Evolutionary conservation across 2,113 vertebrate genomes (phyloP).

Genomic region (Orientallactaga bullata): DNA sequence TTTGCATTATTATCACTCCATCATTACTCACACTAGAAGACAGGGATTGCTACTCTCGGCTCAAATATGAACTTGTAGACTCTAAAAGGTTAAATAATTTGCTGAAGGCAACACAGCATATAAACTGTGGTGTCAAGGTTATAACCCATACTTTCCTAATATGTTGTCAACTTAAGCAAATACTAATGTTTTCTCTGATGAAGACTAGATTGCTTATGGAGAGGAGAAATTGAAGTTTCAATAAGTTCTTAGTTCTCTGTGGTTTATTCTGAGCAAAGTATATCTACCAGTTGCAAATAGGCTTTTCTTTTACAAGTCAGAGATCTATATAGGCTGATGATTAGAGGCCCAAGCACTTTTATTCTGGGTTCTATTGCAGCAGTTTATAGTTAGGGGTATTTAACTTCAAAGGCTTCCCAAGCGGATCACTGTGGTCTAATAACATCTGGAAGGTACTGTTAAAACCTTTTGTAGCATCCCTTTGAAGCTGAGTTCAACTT

Average conservation of each 20-base stretch:
- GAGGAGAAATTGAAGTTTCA: background rate
- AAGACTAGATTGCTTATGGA: background rate
- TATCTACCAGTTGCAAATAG: background rate
- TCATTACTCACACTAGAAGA: background rate
- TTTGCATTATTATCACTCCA: background rate
- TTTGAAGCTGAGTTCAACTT: conserved; percentile 68
- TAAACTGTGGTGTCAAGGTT: background rate
- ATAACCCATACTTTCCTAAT: background rate
- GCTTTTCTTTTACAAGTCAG: conserved; percentile 60
- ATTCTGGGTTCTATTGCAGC: conserved; percentile 46
- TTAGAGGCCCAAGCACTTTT: conserved; percentile 62
- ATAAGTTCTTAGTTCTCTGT: background rate
- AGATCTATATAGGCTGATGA: conserved; percentile 38
- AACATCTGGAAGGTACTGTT: conserved; percentile 67
- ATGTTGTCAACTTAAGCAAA: background rate
- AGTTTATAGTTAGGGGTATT: conserved; percentile 60
- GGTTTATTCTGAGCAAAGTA: background rate
- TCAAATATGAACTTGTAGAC: background rate
- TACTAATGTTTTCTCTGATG: conserved; percentile 6
- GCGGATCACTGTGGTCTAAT: conserved; percentile 53
- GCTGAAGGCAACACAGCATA: background rate
- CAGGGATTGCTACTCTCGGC: background rate
- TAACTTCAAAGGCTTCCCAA: conserved; percentile 76
- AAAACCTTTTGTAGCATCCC: conserved; percentile 36
- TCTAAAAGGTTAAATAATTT: background rate